These are phyloP conservation scores for Pipistrellus pipistrellus DNA, from an alignment of 2,797 vertebrate species.

Conservation along the genomic window DNA sequence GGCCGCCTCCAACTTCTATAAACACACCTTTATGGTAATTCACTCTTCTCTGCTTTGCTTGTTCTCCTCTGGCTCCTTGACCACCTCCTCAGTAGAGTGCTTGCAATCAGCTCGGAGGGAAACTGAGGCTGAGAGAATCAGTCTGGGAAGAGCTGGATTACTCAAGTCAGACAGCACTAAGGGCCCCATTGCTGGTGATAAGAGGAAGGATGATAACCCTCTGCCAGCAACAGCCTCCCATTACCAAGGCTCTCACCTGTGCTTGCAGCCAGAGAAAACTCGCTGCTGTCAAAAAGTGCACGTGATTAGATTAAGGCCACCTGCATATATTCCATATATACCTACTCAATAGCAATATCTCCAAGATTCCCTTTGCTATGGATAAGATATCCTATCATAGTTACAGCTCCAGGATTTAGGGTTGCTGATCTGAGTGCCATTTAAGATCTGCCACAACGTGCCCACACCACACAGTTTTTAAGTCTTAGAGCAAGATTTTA, in stretches of 20 bases:
- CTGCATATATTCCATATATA: background rate
- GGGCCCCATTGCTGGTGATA: background rate
- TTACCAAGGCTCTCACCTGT: background rate
- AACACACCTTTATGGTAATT: background rate
- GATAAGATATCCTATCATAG: background rate
- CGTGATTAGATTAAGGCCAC: background rate
- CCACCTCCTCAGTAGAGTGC: background rate
- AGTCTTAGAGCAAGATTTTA: background rate
- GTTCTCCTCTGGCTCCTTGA: background rate
- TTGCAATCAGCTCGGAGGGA: background rate
- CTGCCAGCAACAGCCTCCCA: background rate
- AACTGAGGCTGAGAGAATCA: background rate
- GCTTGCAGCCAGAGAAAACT: background rate
- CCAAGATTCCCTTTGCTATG: background rate
- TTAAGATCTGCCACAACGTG: background rate
- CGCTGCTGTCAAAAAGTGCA: background rate
- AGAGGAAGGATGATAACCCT: background rate
- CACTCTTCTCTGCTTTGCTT: background rate
- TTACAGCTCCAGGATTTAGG: background rate
- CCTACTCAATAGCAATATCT: background rate
- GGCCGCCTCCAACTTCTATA: background rate
- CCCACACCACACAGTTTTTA: background rate
- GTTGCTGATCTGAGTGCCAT: background rate
- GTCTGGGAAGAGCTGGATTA: background rate
- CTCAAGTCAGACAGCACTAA: background rate